Evolutionary conservation across 2,888 invertebrate species (phyloP).

Genomic region (Luperina nickerlii): DNA sequence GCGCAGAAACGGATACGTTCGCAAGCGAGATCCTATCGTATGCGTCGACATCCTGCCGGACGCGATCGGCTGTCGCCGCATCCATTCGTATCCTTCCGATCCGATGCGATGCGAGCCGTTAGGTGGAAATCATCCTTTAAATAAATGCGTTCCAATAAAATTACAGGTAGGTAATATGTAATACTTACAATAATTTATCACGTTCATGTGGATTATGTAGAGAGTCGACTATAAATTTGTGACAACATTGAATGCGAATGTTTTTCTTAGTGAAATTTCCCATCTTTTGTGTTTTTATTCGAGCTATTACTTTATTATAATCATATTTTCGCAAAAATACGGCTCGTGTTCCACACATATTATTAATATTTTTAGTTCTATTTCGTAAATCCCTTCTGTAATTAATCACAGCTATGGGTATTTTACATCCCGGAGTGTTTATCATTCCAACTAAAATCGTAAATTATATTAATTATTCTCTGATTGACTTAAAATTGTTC

Average conservation of each 20-base stretch:
- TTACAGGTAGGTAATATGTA: background rate
- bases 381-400: constrained; percentile 69
- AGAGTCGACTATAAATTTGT: constrained; percentile 74
- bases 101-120: no score
- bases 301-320: constrained; percentile 71
- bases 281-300: constrained; percentile 74
- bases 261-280: constrained; percentile 73
- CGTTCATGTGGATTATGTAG: constrained; percentile 54
- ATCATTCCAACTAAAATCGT: constrained; percentile 75
- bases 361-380: constrained; percentile 50
- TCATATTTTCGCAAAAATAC: constrained; percentile 78
- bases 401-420: constrained; percentile 75
- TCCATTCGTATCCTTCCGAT: no score
- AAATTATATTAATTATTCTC: background rate
- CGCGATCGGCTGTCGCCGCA: no score
- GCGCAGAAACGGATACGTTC: no score
- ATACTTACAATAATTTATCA: constrained; percentile 42
- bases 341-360: constrained; percentile 79
- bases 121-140: no score
- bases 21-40: no score
- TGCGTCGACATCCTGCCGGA: no score
- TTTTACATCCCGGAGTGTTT: constrained; percentile 81
- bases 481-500: background rate
- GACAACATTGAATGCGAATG: constrained; percentile 78
- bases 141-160: background rate